Base-by-base conservation (phyloP, 2,888 invertebrate species). In the Stictocephala bisonia region DNA sequence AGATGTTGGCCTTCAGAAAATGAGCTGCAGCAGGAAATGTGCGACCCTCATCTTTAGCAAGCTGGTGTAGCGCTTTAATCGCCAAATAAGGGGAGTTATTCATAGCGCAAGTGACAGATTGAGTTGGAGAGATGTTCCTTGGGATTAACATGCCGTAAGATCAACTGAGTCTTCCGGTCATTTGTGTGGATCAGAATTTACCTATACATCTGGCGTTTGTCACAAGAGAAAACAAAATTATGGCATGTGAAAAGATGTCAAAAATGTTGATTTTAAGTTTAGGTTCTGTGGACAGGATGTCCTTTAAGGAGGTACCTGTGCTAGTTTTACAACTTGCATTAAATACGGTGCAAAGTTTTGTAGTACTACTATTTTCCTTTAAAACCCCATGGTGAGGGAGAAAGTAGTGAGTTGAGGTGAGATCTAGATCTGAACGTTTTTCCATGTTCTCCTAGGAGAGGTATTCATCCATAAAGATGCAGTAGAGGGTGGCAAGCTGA, bases 91-190 rank as follows among this genome's bases (percentile, higher is more conserved):
- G 78, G 7, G 75, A 77, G 22, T 71, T 51, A 22, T 74, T 72
- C 2, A 74, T 75, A 7, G 79, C 79, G 56, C 76, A 79, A 0
- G 77, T 79, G 26, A 79, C 79, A 31, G 75, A n/a, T n/a, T n/a
- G n/a, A n/a, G n/a, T n/a, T n/a, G n/a, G n/a, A n/a, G n/a, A n/a
- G n/a, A n/a, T n/a, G n/a, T n/a, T n/a, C n/a, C n/a, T n/a, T n/a
- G n/a, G n/a, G n/a, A n/a, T n/a, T n/a, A n/a, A 13, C 22, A 20
- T 20, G 64, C 64, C 64, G 35, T 9, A 64, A 20, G 15, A 64
- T 35, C 2, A 68, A 15, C 50, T 68, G 68, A 50, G 24, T 50
- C 4, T 26, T 22, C 15, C 27, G 68, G 2, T 68, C 50, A 50
- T 48, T 27, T 29, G 48, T 15, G 11, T 22, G 9, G 13, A 68